These are phyloP conservation scores for Calliphora vicina DNA, from an alignment of 1,140 invertebrate genomes.

Conservation along the genomic window DNA sequence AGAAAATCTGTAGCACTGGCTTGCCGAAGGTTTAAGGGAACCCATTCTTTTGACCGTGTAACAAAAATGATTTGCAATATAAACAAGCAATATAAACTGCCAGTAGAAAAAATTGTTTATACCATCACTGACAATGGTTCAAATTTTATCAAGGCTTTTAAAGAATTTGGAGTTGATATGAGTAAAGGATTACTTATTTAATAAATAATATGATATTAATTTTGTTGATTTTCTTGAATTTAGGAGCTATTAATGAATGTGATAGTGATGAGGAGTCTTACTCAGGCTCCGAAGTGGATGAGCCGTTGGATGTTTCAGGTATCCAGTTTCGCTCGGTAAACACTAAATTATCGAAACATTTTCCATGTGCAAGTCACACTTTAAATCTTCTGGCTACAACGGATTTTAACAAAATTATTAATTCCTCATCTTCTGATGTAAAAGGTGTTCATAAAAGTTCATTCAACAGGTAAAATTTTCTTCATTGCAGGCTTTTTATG, in stretches of 20 bases:
- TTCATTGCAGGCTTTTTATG: not conserved
- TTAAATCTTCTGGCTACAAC: constrained; percentile 1
- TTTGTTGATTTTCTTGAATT: not conserved
- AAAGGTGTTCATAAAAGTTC: not conserved
- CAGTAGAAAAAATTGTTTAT: constrained; percentile 38
- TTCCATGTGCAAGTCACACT: constrained; percentile 16
- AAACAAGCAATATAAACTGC: constrained; percentile 41
- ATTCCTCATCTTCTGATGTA: not conserved
- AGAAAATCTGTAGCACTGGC: constrained; percentile 40
- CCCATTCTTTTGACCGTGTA: constrained; percentile 41
- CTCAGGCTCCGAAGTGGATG: not conserved
- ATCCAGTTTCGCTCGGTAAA: not conserved
- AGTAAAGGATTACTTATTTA: constrained; percentile 24
- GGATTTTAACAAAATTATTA: constrained; percentile 19
- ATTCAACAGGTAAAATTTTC: not conserved
- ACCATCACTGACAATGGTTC: constrained; percentile 47
- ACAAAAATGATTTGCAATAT: constrained; percentile 40
- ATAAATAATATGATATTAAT: not conserved
- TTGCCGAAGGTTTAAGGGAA: constrained; percentile 44
- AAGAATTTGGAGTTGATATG: constrained; percentile 25
- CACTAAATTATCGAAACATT: constrained; percentile 27
- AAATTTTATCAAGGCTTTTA: constrained; percentile 47
- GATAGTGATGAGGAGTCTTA: constrained; percentile 11
- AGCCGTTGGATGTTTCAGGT: not conserved
- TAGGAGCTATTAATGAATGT: not conserved